Conservation (phyloP, 1,140 invertebrate species). For the Trypoxylus dichotomus region DNA sequence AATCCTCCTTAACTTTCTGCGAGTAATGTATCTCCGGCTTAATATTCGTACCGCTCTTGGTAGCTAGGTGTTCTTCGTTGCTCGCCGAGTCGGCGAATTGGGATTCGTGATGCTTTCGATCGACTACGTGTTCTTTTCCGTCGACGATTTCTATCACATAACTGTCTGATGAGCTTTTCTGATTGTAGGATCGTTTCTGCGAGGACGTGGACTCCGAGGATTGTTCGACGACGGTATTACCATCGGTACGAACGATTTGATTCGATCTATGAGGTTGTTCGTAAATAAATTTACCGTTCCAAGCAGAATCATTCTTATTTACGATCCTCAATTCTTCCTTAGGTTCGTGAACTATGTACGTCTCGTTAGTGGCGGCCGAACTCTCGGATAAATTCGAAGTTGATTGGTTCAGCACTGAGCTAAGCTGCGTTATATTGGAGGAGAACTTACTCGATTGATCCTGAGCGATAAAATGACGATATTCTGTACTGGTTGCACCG, state of each 20-base stretch:
- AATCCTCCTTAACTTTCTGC: slow-evolving; percentile 57
- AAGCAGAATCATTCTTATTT: slow-evolving; percentile 55
- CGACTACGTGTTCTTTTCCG: slow-evolving; percentile 63
- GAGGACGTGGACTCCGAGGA: slow-evolving; percentile 41
- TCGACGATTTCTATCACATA: slow-evolving; percentile 63
- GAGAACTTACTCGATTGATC: slow-evolving; percentile 37
- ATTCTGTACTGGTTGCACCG: slow-evolving; percentile 47
- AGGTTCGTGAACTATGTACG: slow-evolving; percentile 52
- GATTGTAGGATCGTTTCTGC: slow-evolving; percentile 45
- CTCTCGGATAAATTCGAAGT: slow-evolving; percentile 44
- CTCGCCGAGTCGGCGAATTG: slow-evolving; percentile 55
- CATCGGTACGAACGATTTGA: too few relatives aligned
- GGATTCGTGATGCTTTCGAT: slow-evolving; percentile 59
- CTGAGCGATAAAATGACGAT: slow-evolving; percentile 47
- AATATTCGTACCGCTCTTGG: slow-evolving; percentile 56
- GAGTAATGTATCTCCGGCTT: slow-evolving; percentile 58
- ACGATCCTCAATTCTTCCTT: slow-evolving; percentile 48
- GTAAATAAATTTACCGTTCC: slow-evolving; percentile 57
- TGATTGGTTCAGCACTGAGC: slow-evolving; percentile 47
- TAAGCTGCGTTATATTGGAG: slow-evolving; percentile 46
- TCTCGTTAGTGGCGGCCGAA: slow-evolving; percentile 32
- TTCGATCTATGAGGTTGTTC: slow-evolving; percentile 49
- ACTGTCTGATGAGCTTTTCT: slow-evolving; percentile 60
- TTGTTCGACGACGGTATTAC: too few relatives aligned
- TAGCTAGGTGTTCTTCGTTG: slow-evolving; percentile 56